Evolutionary conservation across 2,888 invertebrate species (phyloP).

Genomic region (Camponotus fellah): DNA sequence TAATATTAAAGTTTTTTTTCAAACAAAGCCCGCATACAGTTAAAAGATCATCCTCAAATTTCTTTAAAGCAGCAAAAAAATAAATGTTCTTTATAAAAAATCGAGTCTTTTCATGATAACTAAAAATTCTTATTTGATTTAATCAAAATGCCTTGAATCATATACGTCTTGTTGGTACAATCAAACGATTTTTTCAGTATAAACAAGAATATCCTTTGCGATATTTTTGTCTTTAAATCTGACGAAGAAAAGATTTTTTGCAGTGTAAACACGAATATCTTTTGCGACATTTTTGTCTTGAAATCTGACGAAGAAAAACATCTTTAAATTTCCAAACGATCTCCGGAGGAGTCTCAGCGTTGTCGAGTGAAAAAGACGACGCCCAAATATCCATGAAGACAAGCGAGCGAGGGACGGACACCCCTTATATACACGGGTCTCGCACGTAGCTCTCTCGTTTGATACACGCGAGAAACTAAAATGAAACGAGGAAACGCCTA

Average conservation of each 20-base stretch:
- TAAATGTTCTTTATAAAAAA: too few species aligned
- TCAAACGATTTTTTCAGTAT: background rate
- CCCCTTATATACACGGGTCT: background rate
- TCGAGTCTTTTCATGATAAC: too few species aligned
- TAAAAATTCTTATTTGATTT: too few species aligned
- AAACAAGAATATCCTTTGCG: background rate
- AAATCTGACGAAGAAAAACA: background rate
- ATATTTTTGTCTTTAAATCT: background rate
- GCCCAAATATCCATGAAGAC: background rate
- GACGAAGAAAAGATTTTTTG: background rate
- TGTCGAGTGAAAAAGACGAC: background rate
- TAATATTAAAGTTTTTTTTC: too few species aligned
- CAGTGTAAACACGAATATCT: background rate
- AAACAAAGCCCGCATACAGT: too few species aligned
- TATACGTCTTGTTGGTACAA: too few species aligned
- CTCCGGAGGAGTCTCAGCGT: background rate
- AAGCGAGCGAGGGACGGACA: background rate
- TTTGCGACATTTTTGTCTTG: background rate
- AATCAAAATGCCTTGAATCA: too few species aligned
- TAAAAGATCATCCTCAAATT: too few species aligned
- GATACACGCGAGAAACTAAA: constrained; percentile 78
- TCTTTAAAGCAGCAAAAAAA: too few species aligned
- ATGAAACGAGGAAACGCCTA: constrained; percentile 83
- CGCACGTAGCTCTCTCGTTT: constrained; percentile 63
- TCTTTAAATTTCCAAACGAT: background rate